Evolutionary conservation across 2,888 invertebrate genomes (phyloP).

Genomic region (Bellardia pandia): DNA sequence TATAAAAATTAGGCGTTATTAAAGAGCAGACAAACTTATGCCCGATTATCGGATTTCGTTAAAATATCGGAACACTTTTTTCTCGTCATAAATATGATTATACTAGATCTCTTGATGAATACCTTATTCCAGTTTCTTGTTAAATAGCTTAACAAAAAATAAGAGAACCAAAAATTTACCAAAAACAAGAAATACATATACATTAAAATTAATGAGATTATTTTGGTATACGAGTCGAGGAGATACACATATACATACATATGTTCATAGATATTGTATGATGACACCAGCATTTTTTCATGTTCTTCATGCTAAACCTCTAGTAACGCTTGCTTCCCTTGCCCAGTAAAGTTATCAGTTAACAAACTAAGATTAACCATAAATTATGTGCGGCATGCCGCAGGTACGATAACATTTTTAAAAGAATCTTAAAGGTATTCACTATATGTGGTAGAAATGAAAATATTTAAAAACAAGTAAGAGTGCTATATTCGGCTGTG

Average conservation of each 20-base stretch:
- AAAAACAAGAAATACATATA: slow-evolving; percentile 2
- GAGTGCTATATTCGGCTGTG: too few species aligned
- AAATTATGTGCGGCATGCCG: slow-evolving; percentile 39
- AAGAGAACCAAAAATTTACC: slow-evolving; percentile 13
- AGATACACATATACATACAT: neutral
- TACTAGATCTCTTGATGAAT: neutral
- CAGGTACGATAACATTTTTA: slow-evolving; percentile 15
- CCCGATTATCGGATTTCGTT: too few species aligned
- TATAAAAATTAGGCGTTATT: too few species aligned
- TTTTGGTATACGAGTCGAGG: neutral
- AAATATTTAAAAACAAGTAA: neutral
- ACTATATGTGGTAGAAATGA: neutral
- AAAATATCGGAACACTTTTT: too few species aligned
- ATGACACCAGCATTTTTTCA: slow-evolving; percentile 14
- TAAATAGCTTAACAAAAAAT: neutral
- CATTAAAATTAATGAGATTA: slow-evolving; percentile 51
- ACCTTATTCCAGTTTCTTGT: neutral
- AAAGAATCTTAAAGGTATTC: slow-evolving; percentile 7
- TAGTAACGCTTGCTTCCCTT: slow-evolving; percentile 56
- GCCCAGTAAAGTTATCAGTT: slow-evolving; percentile 41
- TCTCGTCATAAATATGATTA: too few species aligned
- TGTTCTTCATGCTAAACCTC: slow-evolving; percentile 46
- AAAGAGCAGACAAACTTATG: too few species aligned
- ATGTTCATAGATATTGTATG: slow-evolving; percentile 32
- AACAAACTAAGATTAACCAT: slow-evolving; percentile 43